Evolutionary conservation across 2,888 invertebrate species (phyloP).

Genomic region (Drosophila infuscata): DNA sequence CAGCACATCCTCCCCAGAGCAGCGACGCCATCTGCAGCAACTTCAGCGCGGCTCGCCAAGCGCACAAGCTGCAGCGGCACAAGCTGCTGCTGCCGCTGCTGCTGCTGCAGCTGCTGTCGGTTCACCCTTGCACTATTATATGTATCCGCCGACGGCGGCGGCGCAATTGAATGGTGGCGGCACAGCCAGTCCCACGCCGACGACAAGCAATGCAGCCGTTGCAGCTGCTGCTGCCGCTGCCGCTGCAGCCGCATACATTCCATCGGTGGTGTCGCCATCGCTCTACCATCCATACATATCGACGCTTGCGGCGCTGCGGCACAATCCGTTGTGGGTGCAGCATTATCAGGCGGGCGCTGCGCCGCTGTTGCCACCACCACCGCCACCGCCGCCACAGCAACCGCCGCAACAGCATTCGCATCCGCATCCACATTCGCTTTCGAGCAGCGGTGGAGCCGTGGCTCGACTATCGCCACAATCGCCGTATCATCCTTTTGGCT

Average conservation of each 20-base stretch:
- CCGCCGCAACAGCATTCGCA: slow-evolving; percentile 67
- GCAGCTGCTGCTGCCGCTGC: slow-evolving; percentile 81
- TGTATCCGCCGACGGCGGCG: slow-evolving; percentile 82
- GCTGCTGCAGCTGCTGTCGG: slow-evolving; percentile 58
- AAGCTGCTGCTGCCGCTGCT: slow-evolving; percentile 48
- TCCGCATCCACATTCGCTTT: slow-evolving; percentile 40
- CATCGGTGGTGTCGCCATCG: slow-evolving; percentile 80
- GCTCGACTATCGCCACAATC: slow-evolving; percentile 85
- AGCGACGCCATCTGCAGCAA: slow-evolving; percentile 70
- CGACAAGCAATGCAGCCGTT: slow-evolving; percentile 65
- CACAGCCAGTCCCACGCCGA: slow-evolving; percentile 70
- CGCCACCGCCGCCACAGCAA: slow-evolving; percentile 62
- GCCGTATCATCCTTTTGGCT: slow-evolving; percentile 82
- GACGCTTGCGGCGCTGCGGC: slow-evolving; percentile 85
- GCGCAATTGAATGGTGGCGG: slow-evolving; percentile 80
- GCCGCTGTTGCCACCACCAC: slow-evolving; percentile 76
- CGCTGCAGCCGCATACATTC: slow-evolving; percentile 84
- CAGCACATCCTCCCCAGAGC: slow-evolving; percentile 76
- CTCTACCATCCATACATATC: slow-evolving; percentile 84
- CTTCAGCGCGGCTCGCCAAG: slow-evolving; percentile 80
- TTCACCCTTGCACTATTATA: slow-evolving; percentile 83
- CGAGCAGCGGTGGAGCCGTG: slow-evolving; percentile 78
- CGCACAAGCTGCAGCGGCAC: slow-evolving; percentile 53
- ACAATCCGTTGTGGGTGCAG: slow-evolving; percentile 86
- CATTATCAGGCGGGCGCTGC: slow-evolving; percentile 85